phyloP scores from a whole-genome alignment of 2,113 vertebrate genomes.

The Ameiurus melas region DNA sequence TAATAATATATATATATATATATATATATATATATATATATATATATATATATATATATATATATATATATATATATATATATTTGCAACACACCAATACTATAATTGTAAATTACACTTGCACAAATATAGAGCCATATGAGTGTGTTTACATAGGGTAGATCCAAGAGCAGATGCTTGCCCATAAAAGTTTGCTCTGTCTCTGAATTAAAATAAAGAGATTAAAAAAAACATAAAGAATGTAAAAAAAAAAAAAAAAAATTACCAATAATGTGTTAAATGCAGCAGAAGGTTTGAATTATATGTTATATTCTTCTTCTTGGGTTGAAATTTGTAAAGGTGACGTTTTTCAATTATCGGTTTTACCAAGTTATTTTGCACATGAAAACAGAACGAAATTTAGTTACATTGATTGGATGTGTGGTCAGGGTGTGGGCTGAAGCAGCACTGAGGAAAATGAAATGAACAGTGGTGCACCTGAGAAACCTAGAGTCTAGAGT shows the following conservation, averaged over 20 bases:
- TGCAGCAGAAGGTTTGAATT: not conserved
- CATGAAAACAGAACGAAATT: not conserved
- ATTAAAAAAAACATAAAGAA: not conserved
- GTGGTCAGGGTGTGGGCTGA: not conserved
- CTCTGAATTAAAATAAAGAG: not conserved
- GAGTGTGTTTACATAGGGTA: not conserved
- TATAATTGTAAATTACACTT: not conserved
- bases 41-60: not conserved
- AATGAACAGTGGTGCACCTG: slow-evolving; percentile 20
- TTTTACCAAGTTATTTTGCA: not conserved
- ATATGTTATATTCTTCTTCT: not conserved
- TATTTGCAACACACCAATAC: not conserved
- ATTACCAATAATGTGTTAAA: not conserved
- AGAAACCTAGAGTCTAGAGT: slow-evolving; percentile 3
- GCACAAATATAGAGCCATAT: not conserved
- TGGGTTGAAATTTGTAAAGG: not conserved
- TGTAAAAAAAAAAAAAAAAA: not conserved
- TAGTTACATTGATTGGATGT: not conserved
- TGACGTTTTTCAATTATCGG: not conserved
- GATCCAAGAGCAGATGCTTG: not conserved
- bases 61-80: not conserved
- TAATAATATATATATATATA: not conserved
- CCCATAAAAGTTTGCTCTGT: not conserved
- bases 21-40: not conserved
- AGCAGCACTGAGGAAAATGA: not conserved